Evolutionary conservation across 2,113 vertebrate species (phyloP), one percentile per base, ranked within the genome.

Genomic region (Arizona elegans): DNA sequence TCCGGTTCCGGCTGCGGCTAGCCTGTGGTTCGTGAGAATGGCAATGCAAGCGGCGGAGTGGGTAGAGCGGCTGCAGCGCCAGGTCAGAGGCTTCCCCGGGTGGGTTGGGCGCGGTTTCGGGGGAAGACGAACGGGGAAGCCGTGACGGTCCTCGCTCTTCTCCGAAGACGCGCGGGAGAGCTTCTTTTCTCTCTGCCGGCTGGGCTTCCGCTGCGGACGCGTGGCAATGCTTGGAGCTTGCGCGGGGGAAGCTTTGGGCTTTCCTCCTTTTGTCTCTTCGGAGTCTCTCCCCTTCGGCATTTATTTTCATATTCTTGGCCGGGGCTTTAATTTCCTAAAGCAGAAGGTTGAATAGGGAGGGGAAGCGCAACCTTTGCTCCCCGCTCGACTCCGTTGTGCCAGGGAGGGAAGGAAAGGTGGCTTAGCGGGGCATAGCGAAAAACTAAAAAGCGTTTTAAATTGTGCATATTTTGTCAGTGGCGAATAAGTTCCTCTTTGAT

Each of bases 21-120:
- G 1, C 19, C 21, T 3, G 12, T 52, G 62, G 58, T 81, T 29
- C 62, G 58, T 9, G 62, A 97, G 96, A 94, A 99, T 99, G 99
- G 98, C 97, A 93, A 97, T 96, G 5, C 85, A 95, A 19, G 90
- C 98, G 90, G 96, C 94, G 52, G 94, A 97, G 86, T 98, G 97
- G 92, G 96, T 97, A 1, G 95, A 96, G 91, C 98, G 98, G 52
- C 96, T 99, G 43, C 96, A 97, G 53, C 96, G 98, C 95, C 99
- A 99, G 99, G 99, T 99, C 5, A 94, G 97, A n/a, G 24, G 4
- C 54, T 47, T 8, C 26, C 24, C 11, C 19, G 54, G 1, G 3
- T 10, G 8, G 0, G 17, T 23, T 21, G 62, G 15, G 58, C 2
- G 1, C 29, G 1, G 21, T 13, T 54, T 24, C 15, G 13, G 4